phyloP scores from a whole-genome alignment of 2,797 vertebrate species.

The Pangasius djambal region DNA sequence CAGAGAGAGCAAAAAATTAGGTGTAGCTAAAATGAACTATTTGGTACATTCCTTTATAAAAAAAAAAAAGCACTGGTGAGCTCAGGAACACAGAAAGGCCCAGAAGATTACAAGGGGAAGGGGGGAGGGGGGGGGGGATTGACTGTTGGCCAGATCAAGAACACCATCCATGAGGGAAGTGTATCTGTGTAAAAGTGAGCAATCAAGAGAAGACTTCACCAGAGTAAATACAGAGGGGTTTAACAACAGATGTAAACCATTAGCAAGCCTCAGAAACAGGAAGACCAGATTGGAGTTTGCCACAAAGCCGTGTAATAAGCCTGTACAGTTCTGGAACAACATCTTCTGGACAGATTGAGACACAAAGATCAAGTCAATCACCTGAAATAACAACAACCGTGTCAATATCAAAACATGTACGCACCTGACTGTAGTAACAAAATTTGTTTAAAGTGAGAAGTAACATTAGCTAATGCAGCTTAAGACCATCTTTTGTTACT shows the following conservation, averaged over 20 bases:
- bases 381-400: not conserved
- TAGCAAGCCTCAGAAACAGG: not conserved
- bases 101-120: not conserved
- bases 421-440: not conserved
- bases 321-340: not conserved
- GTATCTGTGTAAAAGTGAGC: not conserved
- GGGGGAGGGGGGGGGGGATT: no score
- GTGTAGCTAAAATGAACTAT: not conserved
- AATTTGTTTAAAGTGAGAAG: not conserved
- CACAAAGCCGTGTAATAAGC: not conserved
- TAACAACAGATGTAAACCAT: not conserved
- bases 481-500: not conserved
- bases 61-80: no score
- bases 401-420: not conserved
- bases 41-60: not conserved
- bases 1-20: not conserved
- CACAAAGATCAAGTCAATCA: not conserved
- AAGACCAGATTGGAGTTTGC: not conserved
- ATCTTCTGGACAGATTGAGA: not conserved
- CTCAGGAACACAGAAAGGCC: not conserved
- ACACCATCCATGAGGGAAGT: not conserved
- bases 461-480: not conserved
- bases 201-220: not conserved
- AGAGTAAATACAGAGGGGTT: not conserved
- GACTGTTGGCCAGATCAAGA: not conserved